Evolutionary conservation across 2,797 vertebrate species (phyloP).

Genomic region (Anolis apletophallus): DNA sequence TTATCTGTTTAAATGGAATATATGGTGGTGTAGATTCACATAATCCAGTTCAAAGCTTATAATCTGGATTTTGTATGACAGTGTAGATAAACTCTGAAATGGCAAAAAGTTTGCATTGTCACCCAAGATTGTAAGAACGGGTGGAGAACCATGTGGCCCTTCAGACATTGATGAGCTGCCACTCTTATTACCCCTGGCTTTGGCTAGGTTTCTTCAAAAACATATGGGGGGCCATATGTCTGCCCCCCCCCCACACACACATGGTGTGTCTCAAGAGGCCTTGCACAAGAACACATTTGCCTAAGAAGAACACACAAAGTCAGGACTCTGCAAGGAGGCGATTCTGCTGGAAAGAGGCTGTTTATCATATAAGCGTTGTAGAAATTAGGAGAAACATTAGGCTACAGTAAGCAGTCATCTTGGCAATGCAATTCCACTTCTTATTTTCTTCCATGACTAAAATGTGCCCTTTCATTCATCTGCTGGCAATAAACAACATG

Average conservation of each 20-base stretch:
- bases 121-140: background rate
- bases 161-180: background rate
- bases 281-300: conserved; percentile 6
- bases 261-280: background rate
- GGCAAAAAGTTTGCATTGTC: background rate
- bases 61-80: no score
- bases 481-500: conserved; percentile 47
- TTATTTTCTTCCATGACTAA: conserved; percentile 12
- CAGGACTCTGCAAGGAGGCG: background rate
- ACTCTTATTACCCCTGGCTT: background rate
- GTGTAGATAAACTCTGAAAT: no score
- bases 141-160: background rate
- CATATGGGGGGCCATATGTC: background rate
- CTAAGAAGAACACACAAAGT: background rate
- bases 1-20: no score
- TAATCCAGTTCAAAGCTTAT: no score
- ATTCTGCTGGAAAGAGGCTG: background rate
- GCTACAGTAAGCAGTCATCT: rapidly evolving
- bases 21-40: no score
- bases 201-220: background rate
- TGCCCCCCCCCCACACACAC: background rate
- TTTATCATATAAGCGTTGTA: background rate
- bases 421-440: background rate
- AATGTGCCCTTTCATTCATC: conserved; percentile 37
- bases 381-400: background rate